Percentiles rank a stretch among this genome's conserved stretches.
Evolutionary conservation across 2,797 vertebrate species (phyloP).

Genomic region (Sebastes dallii): DNA sequence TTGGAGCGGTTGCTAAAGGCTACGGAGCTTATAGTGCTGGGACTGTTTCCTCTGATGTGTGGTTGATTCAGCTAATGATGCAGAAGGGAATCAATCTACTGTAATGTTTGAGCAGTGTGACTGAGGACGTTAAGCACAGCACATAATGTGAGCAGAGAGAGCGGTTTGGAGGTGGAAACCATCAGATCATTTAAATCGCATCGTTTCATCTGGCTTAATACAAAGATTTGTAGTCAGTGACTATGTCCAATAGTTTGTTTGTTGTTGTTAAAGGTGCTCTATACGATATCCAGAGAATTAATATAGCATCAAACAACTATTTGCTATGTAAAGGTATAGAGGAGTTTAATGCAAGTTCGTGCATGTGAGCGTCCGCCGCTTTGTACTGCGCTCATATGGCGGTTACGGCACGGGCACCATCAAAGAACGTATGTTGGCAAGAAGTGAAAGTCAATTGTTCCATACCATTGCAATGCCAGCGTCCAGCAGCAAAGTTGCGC

Average conservation of each 20-base stretch:
- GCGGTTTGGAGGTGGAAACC: not conserved
- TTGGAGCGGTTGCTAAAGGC: slow-evolving; percentile 22
- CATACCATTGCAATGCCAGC: no score
- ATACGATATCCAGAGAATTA: no score
- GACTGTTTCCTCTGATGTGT: slow-evolving; percentile 37
- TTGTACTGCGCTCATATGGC: no score
- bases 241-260: not conserved
- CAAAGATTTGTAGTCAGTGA: not conserved
- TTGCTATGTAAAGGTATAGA: no score
- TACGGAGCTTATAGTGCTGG: slow-evolving; percentile 17
- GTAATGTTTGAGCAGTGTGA: slow-evolving; percentile 33
- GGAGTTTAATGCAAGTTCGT: no score
- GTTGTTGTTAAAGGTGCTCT: not conserved
- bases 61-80: slow-evolving; percentile 58
- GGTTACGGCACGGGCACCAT: fast-evolving
- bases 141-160: not conserved
- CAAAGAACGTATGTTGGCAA: fast-evolving
- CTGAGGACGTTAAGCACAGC: slow-evolving; percentile 15
- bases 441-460: no score
- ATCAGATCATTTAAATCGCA: not conserved
- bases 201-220: not conserved
- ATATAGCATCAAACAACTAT: no score
- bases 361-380: no score
- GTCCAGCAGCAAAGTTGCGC: no score
- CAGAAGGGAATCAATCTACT: slow-evolving; percentile 53